Percentiles rank a stretch among this genome's conserved stretches.
These are phyloP conservation scores for Magallana nippona DNA, from an alignment of 2,888 invertebrate species.

Conservation along the genomic window DNA sequence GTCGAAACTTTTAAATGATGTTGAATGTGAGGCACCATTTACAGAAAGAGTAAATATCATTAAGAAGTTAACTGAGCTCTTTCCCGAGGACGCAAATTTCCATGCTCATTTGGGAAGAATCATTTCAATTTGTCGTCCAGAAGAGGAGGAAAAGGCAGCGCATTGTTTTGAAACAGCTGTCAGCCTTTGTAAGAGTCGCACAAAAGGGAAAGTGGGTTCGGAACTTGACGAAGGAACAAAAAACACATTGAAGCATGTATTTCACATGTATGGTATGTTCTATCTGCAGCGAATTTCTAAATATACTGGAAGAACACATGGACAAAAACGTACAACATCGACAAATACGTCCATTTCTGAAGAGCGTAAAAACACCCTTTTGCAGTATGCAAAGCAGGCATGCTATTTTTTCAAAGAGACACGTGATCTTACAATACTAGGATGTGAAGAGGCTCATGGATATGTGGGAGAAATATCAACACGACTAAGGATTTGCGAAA, in stretches of 20 bases:
- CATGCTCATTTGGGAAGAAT: conserved; percentile 58
- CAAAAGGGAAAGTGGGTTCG: conserved; percentile 21
- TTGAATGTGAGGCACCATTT: conserved; percentile 57
- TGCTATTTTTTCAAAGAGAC: conserved; percentile 57
- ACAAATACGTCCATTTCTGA: conserved; percentile 24
- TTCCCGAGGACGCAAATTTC: conserved; percentile 59
- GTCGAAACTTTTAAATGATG: conserved; percentile 57
- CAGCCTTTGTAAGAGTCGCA: conserved; percentile 46
- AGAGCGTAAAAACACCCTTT: conserved; percentile 45
- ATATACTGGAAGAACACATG: conserved; percentile 50
- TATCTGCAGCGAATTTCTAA: conserved; percentile 51
- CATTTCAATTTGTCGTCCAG: conserved; percentile 55
- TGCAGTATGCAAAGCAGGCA: conserved; percentile 52
- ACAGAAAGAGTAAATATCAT: conserved; percentile 57
- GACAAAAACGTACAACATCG: conserved; percentile 37
- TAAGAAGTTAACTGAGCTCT: conserved; percentile 50
- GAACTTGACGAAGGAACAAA: conserved; percentile 53
- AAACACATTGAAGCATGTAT: conserved; percentile 59
- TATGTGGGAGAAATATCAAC: conserved; percentile 60
- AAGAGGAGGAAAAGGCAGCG: conserved; percentile 54
- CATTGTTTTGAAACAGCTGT: conserved; percentile 53
- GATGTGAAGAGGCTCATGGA: conserved; percentile 51
- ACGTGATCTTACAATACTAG: conserved; percentile 55
- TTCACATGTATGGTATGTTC: conserved; percentile 65
- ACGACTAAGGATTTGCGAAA: conserved; percentile 59